phyloP scores from a whole-genome alignment of 2,113 vertebrate genomes.

The Indicator indicator region DNA sequence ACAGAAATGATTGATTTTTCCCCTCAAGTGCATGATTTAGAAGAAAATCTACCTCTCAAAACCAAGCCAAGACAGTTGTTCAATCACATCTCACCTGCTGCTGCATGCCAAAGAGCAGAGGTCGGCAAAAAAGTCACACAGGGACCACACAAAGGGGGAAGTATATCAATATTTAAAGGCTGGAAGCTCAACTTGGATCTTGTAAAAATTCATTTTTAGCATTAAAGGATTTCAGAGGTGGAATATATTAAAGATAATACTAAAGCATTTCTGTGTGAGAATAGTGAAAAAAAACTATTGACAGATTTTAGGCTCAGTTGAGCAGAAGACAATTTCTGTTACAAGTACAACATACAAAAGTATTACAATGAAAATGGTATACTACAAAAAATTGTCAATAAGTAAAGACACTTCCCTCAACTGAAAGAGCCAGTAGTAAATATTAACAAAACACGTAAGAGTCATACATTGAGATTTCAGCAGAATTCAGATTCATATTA shows the following conservation, averaged over 20 bases:
- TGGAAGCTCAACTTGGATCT: not conserved
- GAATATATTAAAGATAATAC: slow-evolving; percentile 50
- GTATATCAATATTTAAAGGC: slow-evolving; percentile 39
- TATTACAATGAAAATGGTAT: not conserved
- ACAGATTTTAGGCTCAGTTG: not conserved
- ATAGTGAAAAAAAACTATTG: not conserved
- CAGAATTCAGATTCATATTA: not conserved
- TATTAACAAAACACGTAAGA: not conserved
- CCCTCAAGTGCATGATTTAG: not conserved
- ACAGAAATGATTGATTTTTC: slow-evolving; percentile 26
- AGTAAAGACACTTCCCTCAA: not conserved
- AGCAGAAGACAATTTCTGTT: not conserved
- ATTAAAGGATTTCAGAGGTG: slow-evolving; percentile 32
- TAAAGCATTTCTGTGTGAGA: not conserved
- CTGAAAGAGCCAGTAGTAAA: not conserved
- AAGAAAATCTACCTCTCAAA: slow-evolving; percentile 2
- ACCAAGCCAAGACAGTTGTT: slow-evolving; percentile 34
- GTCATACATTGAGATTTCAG: accelerated
- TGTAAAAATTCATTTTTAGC: slow-evolving; percentile 48
- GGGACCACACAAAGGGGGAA: slow-evolving; percentile 21
- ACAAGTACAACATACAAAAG: not conserved
- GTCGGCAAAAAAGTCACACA: not conserved
- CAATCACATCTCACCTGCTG: slow-evolving; percentile 36
- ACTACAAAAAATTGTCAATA: not conserved
- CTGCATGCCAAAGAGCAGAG: slow-evolving; percentile 35